These are phyloP conservation scores for Planococcus citri DNA, from an alignment of 1,140 invertebrate genomes.

Conservation along the genomic window DNA sequence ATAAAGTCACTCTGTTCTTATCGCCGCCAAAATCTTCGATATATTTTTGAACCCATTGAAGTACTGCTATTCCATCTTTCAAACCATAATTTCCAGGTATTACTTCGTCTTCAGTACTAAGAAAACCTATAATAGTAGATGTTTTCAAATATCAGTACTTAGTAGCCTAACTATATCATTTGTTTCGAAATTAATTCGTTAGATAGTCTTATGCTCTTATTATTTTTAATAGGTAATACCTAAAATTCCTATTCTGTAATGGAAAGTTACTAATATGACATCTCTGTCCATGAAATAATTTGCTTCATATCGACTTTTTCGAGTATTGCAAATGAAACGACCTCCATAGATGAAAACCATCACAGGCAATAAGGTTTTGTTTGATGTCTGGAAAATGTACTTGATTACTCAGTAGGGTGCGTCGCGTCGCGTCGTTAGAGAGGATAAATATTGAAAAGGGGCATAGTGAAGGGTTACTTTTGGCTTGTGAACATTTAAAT, in stretches of 20 bases:
- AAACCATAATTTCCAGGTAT: constrained; percentile 27
- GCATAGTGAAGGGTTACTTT: too few relatives aligned
- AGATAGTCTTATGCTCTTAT: too few relatives aligned
- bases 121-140: constrained; percentile 28
- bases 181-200: too few relatives aligned
- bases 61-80: constrained; percentile 26
- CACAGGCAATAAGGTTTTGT: constrained; percentile 30
- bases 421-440: too few relatives aligned
- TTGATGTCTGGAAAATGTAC: neutral
- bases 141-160: too few relatives aligned
- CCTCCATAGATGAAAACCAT: constrained; percentile 42
- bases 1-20: constrained; percentile 24
- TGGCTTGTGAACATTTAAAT: constrained; percentile 29
- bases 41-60: constrained; percentile 27
- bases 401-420: too few relatives aligned
- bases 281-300: constrained; percentile 34
- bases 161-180: too few relatives aligned
- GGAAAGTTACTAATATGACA: constrained; percentile 37
- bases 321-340: neutral
- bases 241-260: constrained; percentile 37
- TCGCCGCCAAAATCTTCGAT: constrained; percentile 27
- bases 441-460: too few relatives aligned
- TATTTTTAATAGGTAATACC: constrained; percentile 28
- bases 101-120: constrained; percentile 25
- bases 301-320: constrained; percentile 27